Conservation (phyloP, 2,797 vertebrate genomes). For the Crenuchus spilurus region DNA sequence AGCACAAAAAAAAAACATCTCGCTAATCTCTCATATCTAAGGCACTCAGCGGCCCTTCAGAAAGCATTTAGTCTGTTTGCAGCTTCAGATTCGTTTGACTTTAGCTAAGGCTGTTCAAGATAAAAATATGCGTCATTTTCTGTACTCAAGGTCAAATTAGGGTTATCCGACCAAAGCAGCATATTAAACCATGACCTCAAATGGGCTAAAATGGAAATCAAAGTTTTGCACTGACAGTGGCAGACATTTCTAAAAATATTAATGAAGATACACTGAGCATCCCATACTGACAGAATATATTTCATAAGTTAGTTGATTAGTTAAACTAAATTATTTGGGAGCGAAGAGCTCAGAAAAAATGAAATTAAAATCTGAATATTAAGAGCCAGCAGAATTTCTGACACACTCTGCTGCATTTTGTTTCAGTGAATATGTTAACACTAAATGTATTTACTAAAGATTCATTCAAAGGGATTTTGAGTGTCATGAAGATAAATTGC, state of each 20-base stretch:
- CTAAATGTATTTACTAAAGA: too few species aligned
- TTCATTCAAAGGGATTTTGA: too few species aligned
- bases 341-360: too few species aligned
- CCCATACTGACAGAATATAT: background rate
- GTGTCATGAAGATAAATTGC: too few species aligned
- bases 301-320: background rate
- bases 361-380: too few species aligned
- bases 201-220: background rate
- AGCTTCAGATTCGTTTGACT: background rate
- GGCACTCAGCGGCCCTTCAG: background rate
- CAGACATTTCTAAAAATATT: background rate
- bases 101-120: background rate
- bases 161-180: background rate
- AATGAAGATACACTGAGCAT: background rate
- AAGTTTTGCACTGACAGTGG: background rate
- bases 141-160: background rate
- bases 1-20: conserved; percentile 11
- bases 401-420: too few species aligned
- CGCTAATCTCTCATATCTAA: background rate
- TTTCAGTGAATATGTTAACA: too few species aligned
- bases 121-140: background rate
- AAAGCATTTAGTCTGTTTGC: background rate
- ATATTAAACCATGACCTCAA: conserved; percentile 6
- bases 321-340: background rate
- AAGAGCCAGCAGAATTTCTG: too few species aligned